Evolutionary conservation across 2,797 vertebrate species (phyloP).

Genomic region (Dromococcyx pavoninus): DNA sequence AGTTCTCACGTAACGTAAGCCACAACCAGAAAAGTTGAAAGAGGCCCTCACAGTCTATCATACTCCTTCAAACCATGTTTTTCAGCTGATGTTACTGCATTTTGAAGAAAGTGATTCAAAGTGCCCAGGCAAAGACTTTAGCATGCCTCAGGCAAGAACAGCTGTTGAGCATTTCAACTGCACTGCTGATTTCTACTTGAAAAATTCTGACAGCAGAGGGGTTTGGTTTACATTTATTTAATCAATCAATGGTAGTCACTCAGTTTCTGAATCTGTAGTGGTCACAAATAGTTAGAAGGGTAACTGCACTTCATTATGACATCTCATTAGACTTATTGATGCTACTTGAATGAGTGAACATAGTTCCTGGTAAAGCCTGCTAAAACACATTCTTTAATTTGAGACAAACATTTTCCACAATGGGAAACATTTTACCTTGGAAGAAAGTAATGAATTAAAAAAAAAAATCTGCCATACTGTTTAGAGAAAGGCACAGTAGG

Average conservation of each 20-base stretch:
- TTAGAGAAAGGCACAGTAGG: neutral
- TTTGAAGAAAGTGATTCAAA: slow-evolving; percentile 38
- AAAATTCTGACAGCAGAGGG: slow-evolving; percentile 50
- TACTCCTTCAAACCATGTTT: neutral
- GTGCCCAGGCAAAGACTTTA: slow-evolving; percentile 42
- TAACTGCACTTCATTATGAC: neutral
- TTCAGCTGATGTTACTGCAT: slow-evolving; percentile 2
- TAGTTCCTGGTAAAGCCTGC: neutral
- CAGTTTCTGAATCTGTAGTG: neutral
- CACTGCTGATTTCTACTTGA: slow-evolving; percentile 56
- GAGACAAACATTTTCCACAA: neutral
- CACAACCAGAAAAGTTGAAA: neutral
- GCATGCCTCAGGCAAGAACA: slow-evolving; percentile 59
- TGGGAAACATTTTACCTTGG: neutral
- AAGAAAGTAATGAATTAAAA: neutral
- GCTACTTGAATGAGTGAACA: neutral
- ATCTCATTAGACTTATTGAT: neutral
- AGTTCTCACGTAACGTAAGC: neutral
- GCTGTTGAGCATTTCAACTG: slow-evolving; percentile 24
- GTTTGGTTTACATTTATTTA: slow-evolving; percentile 35
- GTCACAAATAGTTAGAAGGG: neutral
- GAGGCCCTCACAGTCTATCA: neutral
- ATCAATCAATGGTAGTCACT: slow-evolving; percentile 54
- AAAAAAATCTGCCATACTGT: neutral
- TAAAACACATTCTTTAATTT: neutral